Evolutionary conservation across 2,797 vertebrate species (phyloP).

Genomic region (Apodemus agrarius): DNA sequence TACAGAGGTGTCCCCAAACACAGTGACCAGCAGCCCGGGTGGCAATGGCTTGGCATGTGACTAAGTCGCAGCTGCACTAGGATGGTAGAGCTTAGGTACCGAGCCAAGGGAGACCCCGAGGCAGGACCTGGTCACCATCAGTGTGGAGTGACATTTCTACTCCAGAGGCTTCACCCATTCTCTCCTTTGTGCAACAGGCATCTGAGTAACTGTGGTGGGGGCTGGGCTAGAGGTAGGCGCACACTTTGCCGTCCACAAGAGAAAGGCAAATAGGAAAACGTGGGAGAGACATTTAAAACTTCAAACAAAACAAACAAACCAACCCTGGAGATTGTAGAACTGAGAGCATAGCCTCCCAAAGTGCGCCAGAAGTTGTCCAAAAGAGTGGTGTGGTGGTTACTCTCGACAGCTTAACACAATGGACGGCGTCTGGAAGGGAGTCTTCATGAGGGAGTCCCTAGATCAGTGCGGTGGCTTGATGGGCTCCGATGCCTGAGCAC

Average conservation of each 20-base stretch:
- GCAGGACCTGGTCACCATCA: slow-evolving; percentile 8
- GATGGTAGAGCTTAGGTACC: not conserved
- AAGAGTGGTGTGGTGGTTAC: too few relatives aligned
- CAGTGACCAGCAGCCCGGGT: not conserved
- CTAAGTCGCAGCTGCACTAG: not conserved
- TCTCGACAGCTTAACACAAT: not conserved
- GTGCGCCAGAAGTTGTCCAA: not conserved
- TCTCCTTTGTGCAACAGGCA: not conserved
- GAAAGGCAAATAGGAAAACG: not conserved
- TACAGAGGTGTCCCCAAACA: not conserved
- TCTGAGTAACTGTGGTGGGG: not conserved
- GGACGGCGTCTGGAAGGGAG: not conserved
- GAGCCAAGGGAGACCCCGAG: not conserved
- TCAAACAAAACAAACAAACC: not conserved
- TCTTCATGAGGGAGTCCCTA: not conserved
- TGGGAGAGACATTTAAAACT: slow-evolving; percentile 1
- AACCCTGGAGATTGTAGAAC: not conserved
- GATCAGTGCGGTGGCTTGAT: not conserved
- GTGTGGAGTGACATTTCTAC: not conserved
- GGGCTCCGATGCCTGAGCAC: not conserved
- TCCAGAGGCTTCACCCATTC: not conserved
- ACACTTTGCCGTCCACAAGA: not conserved
- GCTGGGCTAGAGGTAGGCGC: not conserved
- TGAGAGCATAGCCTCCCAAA: not conserved
- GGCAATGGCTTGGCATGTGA: not conserved